A percentile compares a stretch with the other conserved stretches of the same genome.
Evolutionary conservation across 1,140 invertebrate genomes (phyloP).

Genomic region (Pseudachorutes palmiensis): DNA sequence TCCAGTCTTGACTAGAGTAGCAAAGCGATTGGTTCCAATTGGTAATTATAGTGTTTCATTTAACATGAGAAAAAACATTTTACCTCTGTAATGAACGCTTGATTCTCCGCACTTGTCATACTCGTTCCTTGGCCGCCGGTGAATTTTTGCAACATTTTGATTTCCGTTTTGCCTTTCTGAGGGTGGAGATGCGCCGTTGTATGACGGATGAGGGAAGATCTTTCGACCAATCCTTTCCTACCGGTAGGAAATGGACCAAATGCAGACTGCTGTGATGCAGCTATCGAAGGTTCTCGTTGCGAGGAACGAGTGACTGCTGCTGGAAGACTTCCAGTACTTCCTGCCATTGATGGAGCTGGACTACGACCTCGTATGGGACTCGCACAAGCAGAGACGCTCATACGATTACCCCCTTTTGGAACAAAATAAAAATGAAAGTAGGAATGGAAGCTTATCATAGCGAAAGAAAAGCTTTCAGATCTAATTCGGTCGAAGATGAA

Average conservation of each 20-base stretch:
- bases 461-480: no score
- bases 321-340: constrained; percentile 37
- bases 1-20: no score
- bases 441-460: neutral
- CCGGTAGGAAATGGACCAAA: constrained; percentile 65
- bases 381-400: constrained; percentile 35
- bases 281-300: constrained; percentile 14
- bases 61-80: constrained; percentile 38
- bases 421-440: neutral
- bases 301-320: constrained; percentile 23
- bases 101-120: constrained; percentile 72
- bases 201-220: constrained; percentile 83
- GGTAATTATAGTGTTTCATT: neutral
- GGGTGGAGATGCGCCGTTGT: constrained; percentile 43
- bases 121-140: constrained; percentile 49
- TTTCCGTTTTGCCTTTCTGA: constrained; percentile 52
- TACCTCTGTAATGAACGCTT: constrained; percentile 75
- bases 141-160: constrained; percentile 46
- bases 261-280: constrained; percentile 1
- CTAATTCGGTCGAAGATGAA: neutral
- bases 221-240: constrained; percentile 74
- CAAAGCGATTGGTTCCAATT: no score
- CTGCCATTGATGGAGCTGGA: constrained; percentile 30
- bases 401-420: constrained; percentile 34
- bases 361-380: constrained; percentile 33